Conservation (phyloP, 2,888 invertebrate species). For the Phlogophora meticulosa region DNA sequence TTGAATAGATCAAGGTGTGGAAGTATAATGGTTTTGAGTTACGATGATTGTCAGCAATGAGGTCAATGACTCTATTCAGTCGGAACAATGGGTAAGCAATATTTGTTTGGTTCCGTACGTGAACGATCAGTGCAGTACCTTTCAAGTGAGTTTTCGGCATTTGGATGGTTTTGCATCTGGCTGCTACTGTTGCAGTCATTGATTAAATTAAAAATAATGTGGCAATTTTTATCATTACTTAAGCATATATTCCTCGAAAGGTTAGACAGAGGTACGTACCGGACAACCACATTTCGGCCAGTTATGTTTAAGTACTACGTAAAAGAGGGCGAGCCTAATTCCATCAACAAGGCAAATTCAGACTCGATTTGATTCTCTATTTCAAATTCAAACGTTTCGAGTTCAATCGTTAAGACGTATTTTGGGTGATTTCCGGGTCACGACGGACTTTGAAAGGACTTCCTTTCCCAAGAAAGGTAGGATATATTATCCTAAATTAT, state of each 20-base stretch:
- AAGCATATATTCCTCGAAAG: too few relatives aligned
- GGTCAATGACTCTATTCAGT: conserved; percentile 19
- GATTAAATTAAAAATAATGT: too few relatives aligned
- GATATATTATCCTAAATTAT: background rate
- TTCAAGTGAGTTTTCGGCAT: background rate
- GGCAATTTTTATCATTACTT: too few relatives aligned
- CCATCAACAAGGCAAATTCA: too few relatives aligned
- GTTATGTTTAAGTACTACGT: too few relatives aligned
- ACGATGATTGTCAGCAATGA: conserved; percentile 18
- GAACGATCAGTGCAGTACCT: background rate
- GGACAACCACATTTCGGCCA: too few relatives aligned
- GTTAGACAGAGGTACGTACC: too few relatives aligned
- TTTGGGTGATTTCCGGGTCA: conserved; percentile 12
- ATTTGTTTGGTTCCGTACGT: background rate
- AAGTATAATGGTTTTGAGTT: conserved; percentile 4
- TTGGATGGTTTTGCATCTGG: background rate
- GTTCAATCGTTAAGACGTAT: conserved; percentile 14
- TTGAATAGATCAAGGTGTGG: conserved; percentile 55
- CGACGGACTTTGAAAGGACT: conserved; percentile 1
- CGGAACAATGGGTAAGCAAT: conserved; percentile 11
- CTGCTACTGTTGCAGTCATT: too few relatives aligned
- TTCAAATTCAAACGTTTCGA: background rate
- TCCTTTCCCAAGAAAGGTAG: background rate
- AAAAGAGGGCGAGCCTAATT: too few relatives aligned
- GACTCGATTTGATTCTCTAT: too few relatives aligned